Evolutionary conservation across 2,888 invertebrate genomes (phyloP), one percentile per base, ranked within the genome.

Genomic region (Drosophila nr. perissopoda): DNA sequence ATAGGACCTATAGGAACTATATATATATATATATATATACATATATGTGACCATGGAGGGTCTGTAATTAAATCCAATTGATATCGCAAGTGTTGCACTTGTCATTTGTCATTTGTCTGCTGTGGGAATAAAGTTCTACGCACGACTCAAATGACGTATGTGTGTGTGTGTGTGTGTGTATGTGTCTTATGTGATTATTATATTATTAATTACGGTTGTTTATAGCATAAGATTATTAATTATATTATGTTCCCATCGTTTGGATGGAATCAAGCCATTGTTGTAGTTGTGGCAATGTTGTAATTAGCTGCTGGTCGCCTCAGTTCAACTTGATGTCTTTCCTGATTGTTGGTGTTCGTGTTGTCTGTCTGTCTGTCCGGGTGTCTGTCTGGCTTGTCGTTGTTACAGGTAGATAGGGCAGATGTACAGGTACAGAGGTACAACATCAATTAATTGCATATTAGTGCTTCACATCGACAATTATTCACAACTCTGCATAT

Each of bases 381-480:
- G 25, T 31, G 36, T n/a, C 11, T 42, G 2, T 0, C 11, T 42
- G n/a, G 7, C 13, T 21, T 21, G 46, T 21, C 13, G 6, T 7
- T 1, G 4, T 13, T 13, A 31, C 42, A 48, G 49, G 13, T 31
- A 34, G 29, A 27, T 25, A 10, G 18, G 29, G 18, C 8, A 36
- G 34, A 10, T 34, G 51, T 25, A 42, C 42, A 7, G 21, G 21
- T 29, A 40, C 38, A 31, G 52, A 59, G 74, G 46, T 53, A 76
- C 48, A 70, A 70, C 73, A 64, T 69, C 80, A 85, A 85, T 85
- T 83, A 85, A 85, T 83, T 85, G 77, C 78, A 74, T 76, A 83
- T 85, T 82, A 82, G 74, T 65, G 59, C 60, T 42, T 53, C 36
- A 25, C 31, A 60, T n/a, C 59, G 42, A 53, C 52, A 56, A 64